Base-by-base conservation (phyloP, 2,888 invertebrate genomes). In the Capitulum mitella region DNA sequence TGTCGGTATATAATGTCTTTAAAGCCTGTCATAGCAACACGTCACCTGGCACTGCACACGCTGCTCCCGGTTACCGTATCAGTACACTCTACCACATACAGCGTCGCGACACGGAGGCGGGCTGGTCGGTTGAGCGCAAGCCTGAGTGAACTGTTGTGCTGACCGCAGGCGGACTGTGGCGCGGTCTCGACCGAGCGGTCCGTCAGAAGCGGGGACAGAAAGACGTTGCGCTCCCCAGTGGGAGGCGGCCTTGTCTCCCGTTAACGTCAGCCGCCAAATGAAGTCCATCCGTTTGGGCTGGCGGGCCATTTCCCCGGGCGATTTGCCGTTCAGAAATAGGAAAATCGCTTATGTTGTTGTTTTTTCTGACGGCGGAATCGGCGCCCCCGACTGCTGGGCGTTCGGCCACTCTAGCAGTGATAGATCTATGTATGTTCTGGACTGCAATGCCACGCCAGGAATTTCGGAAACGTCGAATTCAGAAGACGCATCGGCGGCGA, bases 311-410 rank as follows among this genome's bases (percentile, higher is more conserved):
- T 70, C 70, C 37, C 70, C 61, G 2, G 22, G 70, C 37, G 70
- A 70, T 70, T 37, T 70, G 70, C 37, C 34, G 34, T 26, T 37
- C 37, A 70, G 37, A 70, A 70, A 37, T 29, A 29, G 70, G 22
- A 22, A 37, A 70, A 70, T 70, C 37, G 37, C 37, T 37, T 26
- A 70, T 70, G 70, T 37, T 70, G 70, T 70, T 70, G n/a, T n/a
- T 70, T 70, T 70, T 37, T 26, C 70, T 37, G 12, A 5, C 37
- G 22, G 37, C 70, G 19, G 70, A 70, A 70, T 70, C 70, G 70
- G 3, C 37, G 32, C 16, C 22, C 5, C 70, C 26, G 37, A 37
- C 37, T 70, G 70, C 37, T 37, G 70, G 37, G 70, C 37, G 70
- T 70, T 22, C 37, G 8, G 1, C 16, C 8, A 6, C 5, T 3